phyloP scores from a whole-genome alignment of 1,140 invertebrate genomes.

The Macrotrachela quadricornifera region DNA sequence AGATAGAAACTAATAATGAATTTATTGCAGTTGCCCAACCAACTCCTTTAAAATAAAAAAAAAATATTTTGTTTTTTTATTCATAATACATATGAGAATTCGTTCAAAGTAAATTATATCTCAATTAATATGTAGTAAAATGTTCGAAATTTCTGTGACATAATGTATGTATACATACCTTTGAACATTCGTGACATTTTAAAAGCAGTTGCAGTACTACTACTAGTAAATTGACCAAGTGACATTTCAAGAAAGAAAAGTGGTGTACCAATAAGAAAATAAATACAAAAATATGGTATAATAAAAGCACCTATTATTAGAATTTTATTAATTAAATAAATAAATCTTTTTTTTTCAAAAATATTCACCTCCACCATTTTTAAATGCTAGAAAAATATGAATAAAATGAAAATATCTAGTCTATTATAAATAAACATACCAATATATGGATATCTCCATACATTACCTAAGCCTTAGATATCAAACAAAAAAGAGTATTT shows the following conservation, averaged over 20 bases:
- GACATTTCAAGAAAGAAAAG: constrained; percentile 51
- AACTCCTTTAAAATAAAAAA: not conserved
- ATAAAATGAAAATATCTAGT: no score
- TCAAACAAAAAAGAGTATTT: not conserved
- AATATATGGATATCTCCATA: constrained; percentile 8
- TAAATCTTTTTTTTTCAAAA: not conserved
- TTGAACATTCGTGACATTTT: constrained; percentile 53
- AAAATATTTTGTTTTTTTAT: no score
- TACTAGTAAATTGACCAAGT: constrained; percentile 52
- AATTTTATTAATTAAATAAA: constrained; percentile 1
- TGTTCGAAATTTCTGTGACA: constrained; percentile 78
- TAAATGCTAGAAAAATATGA: not conserved
- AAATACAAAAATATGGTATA: constrained; percentile 40
- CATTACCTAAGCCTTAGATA: constrained; percentile 3
- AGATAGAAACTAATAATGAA: constrained; percentile 8
- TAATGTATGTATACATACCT: constrained; percentile 45
- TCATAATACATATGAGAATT: no score
- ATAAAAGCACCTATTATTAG: constrained; percentile 43
- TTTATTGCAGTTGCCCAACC: constrained; percentile 1
- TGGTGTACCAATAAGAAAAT: constrained; percentile 44
- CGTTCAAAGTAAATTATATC: no score
- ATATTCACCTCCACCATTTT: constrained; percentile 4
- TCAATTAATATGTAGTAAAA: constrained; percentile 65
- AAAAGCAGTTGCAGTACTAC: constrained; percentile 56
- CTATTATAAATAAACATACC: no score